Evolutionary conservation across 92 coral and sea anemone genomes (phyloP).

Genomic region (Palythoa grandiflora): DNA sequence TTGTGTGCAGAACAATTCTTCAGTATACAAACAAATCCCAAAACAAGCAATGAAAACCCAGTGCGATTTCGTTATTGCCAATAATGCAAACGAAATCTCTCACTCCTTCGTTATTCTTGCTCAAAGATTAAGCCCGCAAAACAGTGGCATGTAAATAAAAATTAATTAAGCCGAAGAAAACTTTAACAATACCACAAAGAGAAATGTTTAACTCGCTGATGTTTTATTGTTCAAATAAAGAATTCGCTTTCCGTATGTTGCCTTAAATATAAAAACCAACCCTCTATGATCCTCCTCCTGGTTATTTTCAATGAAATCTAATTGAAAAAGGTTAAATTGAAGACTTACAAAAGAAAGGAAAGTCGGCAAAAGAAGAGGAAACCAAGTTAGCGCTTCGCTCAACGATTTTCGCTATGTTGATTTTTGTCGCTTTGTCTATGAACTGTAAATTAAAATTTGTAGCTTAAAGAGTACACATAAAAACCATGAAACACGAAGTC

Average conservation of each 20-base stretch:
- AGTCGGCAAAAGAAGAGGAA: slow-evolving; percentile 48
- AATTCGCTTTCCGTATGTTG: slow-evolving; percentile 61
- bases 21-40: slow-evolving; percentile 75
- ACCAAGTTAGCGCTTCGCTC: slow-evolving; percentile 41
- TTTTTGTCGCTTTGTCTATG: slow-evolving; percentile 48
- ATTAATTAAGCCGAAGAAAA: slow-evolving; percentile 80
- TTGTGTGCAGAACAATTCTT: slow-evolving; percentile 57
- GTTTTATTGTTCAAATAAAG: slow-evolving; percentile 72
- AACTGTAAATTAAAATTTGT: slow-evolving; percentile 26
- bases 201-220: slow-evolving; percentile 80
- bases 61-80: slow-evolving; percentile 57
- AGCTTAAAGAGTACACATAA: not conserved
- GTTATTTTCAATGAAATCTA: slow-evolving; percentile 63
- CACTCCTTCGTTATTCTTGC: slow-evolving; percentile 50
- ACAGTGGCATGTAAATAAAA: slow-evolving; percentile 79
- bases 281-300: slow-evolving; percentile 53
- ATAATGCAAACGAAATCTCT: slow-evolving; percentile 54
- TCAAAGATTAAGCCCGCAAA: slow-evolving; percentile 50
- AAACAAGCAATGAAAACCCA: slow-evolving; percentile 50
- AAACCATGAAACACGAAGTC: not conserved
- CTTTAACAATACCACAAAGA: slow-evolving; percentile 83
- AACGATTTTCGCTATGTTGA: slow-evolving; percentile 57
- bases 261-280: slow-evolving; percentile 66
- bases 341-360: slow-evolving; percentile 50
- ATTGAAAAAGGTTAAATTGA: slow-evolving; percentile 51